Base-by-base conservation (phyloP, 2,888 invertebrate species). In the Chrysina gloriosa region DNA sequence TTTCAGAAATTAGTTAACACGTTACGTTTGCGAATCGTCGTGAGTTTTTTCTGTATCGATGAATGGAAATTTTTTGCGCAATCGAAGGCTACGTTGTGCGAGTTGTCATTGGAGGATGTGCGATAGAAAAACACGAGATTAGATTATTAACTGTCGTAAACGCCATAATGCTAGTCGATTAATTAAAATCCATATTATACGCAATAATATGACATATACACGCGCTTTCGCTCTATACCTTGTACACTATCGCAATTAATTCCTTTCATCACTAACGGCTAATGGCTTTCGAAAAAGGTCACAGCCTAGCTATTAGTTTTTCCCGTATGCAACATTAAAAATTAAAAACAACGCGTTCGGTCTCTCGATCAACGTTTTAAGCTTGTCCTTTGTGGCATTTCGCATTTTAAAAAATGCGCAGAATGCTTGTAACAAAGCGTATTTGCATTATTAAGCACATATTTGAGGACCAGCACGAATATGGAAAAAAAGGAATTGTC, bases 231-330 rank as follows among this genome's bases (percentile, higher is more conserved):
- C 11, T 27, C 42, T 11, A 23, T 16, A 42, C 58, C 58, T 36
- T 14, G 39, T 58, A 42, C 14, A 39, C 1, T 7, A 6, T 2
- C 6, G 58, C 14, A 36, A 58, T 58, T 58, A 58, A 42, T 39
- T 58, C 58, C 58, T 58, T 58, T 58, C 58, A 42, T 42, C 39
- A 16, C 25, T 25, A 54, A 54, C 36, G 23, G 34, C 34, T 58
- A 54, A 54, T 54, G 23, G 34, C 34, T 58, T 25, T 58, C 16
- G 58, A 58, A 39, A 58, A 58, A 58, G 58, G 58, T 58, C 58
- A 58, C 58, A 42, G 58, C 58, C 58, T 58, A 54, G 34, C 39
- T 31, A 42, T 25, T 23, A 42, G 19, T 29, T 29, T 52, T 23
- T 14, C 27, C 19, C 27, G 27, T 14, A 29, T 52, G 52, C 52